A percentile compares a stretch with the other conserved stretches of the same genome.
Conservation (phyloP, 2,888 invertebrate species). For the Hyposoter didymator region DNA sequence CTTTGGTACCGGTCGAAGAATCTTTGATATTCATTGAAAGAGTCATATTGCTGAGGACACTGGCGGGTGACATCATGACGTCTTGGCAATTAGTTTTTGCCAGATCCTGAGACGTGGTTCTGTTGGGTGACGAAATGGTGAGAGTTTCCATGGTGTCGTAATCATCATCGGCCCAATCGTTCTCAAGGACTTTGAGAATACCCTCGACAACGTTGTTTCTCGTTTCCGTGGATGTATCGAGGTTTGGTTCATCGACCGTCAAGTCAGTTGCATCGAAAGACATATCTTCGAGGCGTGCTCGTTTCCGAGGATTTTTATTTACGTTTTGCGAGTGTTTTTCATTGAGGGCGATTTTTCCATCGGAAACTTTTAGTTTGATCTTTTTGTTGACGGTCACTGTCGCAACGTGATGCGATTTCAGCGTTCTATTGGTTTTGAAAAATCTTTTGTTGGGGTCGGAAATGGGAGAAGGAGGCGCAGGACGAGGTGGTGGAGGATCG, state of each 20-base stretch:
- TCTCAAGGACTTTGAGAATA: slow-evolving; percentile 81
- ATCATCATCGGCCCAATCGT: slow-evolving; percentile 82
- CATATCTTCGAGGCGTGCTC: slow-evolving; percentile 70
- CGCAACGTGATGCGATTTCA: slow-evolving; percentile 73
- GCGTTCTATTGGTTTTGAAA: slow-evolving; percentile 82
- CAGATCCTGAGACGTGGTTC: slow-evolving; percentile 45
- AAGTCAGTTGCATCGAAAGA: slow-evolving; percentile 81
- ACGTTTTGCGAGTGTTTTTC: slow-evolving; percentile 53
- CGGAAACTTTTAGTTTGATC: slow-evolving; percentile 81
- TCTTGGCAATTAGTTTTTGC: slow-evolving; percentile 68
- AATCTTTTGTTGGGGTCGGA: slow-evolving; percentile 82
- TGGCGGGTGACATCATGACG: slow-evolving; percentile 84
- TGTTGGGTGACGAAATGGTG: slow-evolving; percentile 71
- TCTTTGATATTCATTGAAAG: slow-evolving; percentile 85
- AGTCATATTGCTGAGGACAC: slow-evolving; percentile 85
- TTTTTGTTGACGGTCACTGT: slow-evolving; percentile 82
- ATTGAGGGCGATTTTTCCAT: slow-evolving; percentile 79
- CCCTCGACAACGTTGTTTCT: slow-evolving; percentile 77
- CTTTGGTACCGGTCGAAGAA: slow-evolving; percentile 48
- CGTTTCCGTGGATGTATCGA: slow-evolving; percentile 77
- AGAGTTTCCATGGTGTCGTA: slow-evolving; percentile 76
- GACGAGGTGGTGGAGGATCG: neutral
- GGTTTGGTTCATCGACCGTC: slow-evolving; percentile 78
- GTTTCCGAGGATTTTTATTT: slow-evolving; percentile 65
- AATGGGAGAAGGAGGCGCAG: slow-evolving; percentile 58